Evolutionary conservation across 1,140 invertebrate species (phyloP).

Genomic region (Leptoteleia sp.): DNA sequence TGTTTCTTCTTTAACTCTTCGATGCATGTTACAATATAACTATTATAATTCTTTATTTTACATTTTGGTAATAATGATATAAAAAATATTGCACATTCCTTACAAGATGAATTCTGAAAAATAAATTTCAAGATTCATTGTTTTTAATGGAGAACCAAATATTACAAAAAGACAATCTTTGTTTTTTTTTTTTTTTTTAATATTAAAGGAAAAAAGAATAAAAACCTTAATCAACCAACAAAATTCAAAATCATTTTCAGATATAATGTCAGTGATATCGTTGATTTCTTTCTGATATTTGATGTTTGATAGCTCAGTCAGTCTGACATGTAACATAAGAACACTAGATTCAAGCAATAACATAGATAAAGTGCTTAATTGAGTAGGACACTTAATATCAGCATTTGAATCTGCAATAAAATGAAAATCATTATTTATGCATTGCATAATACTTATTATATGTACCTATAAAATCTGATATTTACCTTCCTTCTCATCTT

Average conservation of each 20-base stretch:
- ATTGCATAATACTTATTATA: neutral
- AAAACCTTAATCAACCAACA: constrained; percentile 33
- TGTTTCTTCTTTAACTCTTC: constrained; percentile 41
- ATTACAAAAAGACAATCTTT: no score
- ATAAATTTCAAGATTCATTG: no score
- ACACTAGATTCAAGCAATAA: constrained; percentile 32
- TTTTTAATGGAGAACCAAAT: no score
- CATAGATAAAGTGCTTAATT: constrained; percentile 3
- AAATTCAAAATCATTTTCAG: constrained; percentile 21
- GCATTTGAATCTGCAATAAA: constrained; percentile 7
- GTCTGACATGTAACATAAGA: constrained; percentile 20
- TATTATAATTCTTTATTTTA: constrained; percentile 6
- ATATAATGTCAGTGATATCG: constrained; percentile 19
- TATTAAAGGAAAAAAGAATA: no score
- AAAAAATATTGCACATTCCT: constrained; percentile 60
- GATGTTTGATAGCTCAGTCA: constrained; percentile 3
- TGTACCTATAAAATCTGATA: no score
- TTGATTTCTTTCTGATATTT: constrained; percentile 5
- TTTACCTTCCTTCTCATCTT: no score
- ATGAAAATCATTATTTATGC: neutral
- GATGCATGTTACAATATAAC: constrained; percentile 10
- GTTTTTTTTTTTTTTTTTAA: no score
- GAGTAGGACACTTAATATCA: neutral
- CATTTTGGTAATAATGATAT: constrained; percentile 59
- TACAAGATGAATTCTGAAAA: constrained; percentile 47